Percentiles rank a stretch among this genome's conserved stretches.
phyloP scores from a whole-genome alignment of 2,113 vertebrate genomes.

The Mungos mungo region DNA sequence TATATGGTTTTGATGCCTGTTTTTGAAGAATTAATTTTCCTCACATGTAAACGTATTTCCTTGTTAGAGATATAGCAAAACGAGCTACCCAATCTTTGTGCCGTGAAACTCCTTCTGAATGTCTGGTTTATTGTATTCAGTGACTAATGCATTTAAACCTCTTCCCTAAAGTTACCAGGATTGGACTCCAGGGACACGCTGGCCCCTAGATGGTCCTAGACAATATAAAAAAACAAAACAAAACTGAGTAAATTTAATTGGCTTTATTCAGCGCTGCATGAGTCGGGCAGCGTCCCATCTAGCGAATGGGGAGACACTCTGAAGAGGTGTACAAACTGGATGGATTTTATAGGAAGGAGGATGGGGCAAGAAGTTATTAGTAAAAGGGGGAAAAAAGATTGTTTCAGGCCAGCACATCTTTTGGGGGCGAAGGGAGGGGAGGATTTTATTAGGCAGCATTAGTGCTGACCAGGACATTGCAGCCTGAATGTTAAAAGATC shows the following conservation, averaged over 20 bases:
- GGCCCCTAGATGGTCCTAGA: neutral
- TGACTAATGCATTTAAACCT: neutral
- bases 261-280: neutral
- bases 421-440: neutral
- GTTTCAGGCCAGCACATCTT: neutral
- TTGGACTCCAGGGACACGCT: neutral
- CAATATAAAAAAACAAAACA: neutral
- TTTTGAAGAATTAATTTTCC: slow-evolving; percentile 63
- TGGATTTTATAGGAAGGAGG: neutral
- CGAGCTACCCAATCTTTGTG: neutral
- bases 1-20: neutral
- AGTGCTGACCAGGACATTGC: neutral
- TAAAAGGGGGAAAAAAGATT: neutral
- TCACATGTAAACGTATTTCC: slow-evolving; percentile 48
- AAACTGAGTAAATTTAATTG: neutral
- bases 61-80: slow-evolving; percentile 18
- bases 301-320: neutral
- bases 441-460: neutral
- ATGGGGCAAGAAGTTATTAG: neutral
- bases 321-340: neutral
- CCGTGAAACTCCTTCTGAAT: neutral
- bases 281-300: neutral
- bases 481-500: neutral
- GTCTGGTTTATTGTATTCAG: neutral
- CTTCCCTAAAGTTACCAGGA: neutral